Conservation (phyloP, 2,888 invertebrate species). For the Steinernema carpocapsae region DNA sequence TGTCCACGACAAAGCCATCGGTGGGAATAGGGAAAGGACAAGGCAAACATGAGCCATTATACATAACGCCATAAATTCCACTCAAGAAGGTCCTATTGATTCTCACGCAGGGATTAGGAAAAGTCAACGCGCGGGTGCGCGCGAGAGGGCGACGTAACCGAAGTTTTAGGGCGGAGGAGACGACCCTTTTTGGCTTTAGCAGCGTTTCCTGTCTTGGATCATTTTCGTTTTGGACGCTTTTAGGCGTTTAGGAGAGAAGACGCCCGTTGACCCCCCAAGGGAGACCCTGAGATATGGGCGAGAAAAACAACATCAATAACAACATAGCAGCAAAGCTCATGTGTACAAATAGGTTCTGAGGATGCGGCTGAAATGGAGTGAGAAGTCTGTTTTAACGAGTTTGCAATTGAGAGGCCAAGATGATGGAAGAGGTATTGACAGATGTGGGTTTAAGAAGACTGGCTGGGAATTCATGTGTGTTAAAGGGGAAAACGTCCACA, state of each 20-base stretch:
- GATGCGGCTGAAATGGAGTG: not conserved
- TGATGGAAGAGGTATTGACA: not conserved
- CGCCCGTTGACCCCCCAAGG: not conserved
- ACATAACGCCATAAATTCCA: conserved; percentile 22
- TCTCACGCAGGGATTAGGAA: conserved; percentile 23
- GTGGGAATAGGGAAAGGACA: conserved; percentile 22
- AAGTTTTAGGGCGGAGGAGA: not conserved
- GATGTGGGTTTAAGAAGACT: too few species aligned
- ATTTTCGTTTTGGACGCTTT: not conserved
- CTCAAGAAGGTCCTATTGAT: conserved; percentile 27
- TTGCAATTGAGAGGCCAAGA: not conserved
- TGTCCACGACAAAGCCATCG: not conserved
- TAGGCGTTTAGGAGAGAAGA: not conserved
- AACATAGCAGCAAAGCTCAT: not conserved
- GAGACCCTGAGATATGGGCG: not conserved
- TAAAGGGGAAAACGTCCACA: not conserved
- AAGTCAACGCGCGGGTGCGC: conserved; percentile 1
- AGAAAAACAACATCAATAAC: not conserved
- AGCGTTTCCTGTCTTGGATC: too few species aligned
- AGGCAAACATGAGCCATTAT: conserved; percentile 28
- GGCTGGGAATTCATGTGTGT: not conserved
- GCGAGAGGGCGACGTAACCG: not conserved
- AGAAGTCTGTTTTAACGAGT: not conserved
- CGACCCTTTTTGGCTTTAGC: too few species aligned
- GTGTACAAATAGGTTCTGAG: not conserved